Percentiles rank a stretch among this genome's conserved stretches.
phyloP scores from a whole-genome alignment of 1,140 invertebrate species.

The Papilio helenus region DNA sequence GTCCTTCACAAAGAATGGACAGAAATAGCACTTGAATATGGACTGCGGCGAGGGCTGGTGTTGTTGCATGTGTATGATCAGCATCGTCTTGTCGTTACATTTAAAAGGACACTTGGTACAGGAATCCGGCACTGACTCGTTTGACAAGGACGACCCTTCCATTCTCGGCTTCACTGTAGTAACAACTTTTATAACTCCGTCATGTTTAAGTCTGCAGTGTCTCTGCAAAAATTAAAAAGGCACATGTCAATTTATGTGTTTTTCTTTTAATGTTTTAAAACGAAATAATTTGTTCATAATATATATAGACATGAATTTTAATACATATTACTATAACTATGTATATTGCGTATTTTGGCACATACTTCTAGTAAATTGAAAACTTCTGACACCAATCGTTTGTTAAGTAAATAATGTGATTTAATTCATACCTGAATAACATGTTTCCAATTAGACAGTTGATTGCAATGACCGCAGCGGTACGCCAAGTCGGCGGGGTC shows the following conservation, averaged over 20 bases:
- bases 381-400: not conserved
- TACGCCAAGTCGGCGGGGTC: conserved; percentile 83
- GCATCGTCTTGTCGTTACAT: conserved; percentile 84
- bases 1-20: conserved; percentile 89
- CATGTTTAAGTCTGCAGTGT: conserved; percentile 89
- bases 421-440: conserved; percentile 87
- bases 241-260: not conserved
- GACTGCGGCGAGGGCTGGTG: conserved; percentile 88
- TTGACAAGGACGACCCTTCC: conserved; percentile 51
- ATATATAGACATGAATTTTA: not conserved
- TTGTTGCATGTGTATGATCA: conserved; percentile 88
- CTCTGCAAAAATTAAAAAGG: conserved; percentile 81
- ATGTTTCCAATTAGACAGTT: conserved; percentile 91
- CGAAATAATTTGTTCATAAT: not conserved
- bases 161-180: conserved; percentile 79
- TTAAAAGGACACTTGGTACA: conserved; percentile 91
- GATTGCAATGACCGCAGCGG: conserved; percentile 89
- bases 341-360: not conserved
- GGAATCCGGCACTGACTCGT: conserved; percentile 68
- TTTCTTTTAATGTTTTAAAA: not conserved
- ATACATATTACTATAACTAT: not conserved
- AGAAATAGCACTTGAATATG: conserved; percentile 91
- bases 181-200: conserved; percentile 87
- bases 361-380: not conserved
- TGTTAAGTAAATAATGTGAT: not conserved